Conservation (phyloP, 2,113 vertebrate genomes). For the Theristicus caerulescens region DNA sequence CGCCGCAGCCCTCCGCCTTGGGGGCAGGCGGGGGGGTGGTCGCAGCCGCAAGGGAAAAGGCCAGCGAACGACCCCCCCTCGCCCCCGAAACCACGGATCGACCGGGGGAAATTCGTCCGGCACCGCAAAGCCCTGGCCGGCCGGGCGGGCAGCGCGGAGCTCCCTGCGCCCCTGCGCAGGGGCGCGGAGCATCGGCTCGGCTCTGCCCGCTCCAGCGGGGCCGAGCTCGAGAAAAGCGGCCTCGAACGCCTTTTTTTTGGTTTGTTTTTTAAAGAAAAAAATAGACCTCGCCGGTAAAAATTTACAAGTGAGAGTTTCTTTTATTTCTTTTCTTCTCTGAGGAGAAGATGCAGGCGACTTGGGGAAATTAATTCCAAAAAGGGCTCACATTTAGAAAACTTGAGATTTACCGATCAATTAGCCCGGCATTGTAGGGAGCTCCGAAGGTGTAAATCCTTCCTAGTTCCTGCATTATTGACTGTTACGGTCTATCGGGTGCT, state of each 20-base stretch:
- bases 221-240: neutral
- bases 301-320: neutral
- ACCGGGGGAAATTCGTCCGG: neutral
- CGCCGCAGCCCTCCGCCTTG: neutral
- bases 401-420: neutral
- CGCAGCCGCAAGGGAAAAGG: neutral
- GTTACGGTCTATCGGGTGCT: neutral
- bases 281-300: neutral
- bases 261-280: too few relatives aligned
- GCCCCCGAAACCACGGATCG: neutral
- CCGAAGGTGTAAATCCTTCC: conserved; percentile 33
- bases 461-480: neutral
- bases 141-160: neutral
- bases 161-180: neutral
- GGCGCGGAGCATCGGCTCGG: neutral
- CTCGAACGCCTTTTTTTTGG: neutral
- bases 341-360: neutral
- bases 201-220: neutral
- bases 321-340: neutral
- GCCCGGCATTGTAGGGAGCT: neutral
- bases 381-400: neutral
- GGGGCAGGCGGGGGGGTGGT: neutral
- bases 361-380: neutral
- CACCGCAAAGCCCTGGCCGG: neutral
- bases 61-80: neutral